Evolutionary conservation across 2,888 invertebrate species (phyloP), one percentile per base, ranked within the genome.

Genomic region (Metellina segmentata): DNA sequence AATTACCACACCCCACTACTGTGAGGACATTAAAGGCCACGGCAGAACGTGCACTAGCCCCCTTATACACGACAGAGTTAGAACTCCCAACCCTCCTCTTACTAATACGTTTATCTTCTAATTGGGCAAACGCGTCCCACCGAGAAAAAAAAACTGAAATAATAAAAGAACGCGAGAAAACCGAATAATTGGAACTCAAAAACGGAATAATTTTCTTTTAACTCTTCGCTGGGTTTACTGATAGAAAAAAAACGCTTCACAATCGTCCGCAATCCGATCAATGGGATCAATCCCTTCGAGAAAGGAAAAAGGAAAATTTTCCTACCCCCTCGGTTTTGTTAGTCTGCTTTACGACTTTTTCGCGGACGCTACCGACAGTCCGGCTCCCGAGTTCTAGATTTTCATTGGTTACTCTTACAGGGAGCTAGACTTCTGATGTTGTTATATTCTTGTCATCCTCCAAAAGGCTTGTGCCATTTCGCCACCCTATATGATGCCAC

Each of bases 261-360:
- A 85, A 75, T 85, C 74, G 85, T 61, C 75, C 34, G 16, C 74
- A 85, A 85, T 85, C 74, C 85, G 85, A 85, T 85, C 85, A 85
- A 85, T 85, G 85, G 72, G 74, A 16, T 75, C 74, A 85, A 75
- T 85, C 85, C 20, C 19, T 69, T 19, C 51, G 16, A 51, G 49
- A 52, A 75, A 75, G 71, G 70, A 82, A 71, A 51, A 13, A 71
- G 34, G 53, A 85, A 75, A 61, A 52, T 51, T 72, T 71, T 48
- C 70, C 82, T 51, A 82, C 51, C 72, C 72, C 52, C 72, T 83
- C 61, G 13, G 51, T 82, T 69, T 71, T 82, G n/a, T 72, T 81
- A 75, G 72, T n/a, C 34, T 34, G 74, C n/a, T 61, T 83, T 20
- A 20, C 9, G 34, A 34, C 61, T 71, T 82, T 82, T 48, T 79